A percentile compares a stretch with the other conserved stretches of the same genome.
Evolutionary conservation across 2,797 vertebrate species (phyloP).

Genomic region (Xenops minutus): DNA sequence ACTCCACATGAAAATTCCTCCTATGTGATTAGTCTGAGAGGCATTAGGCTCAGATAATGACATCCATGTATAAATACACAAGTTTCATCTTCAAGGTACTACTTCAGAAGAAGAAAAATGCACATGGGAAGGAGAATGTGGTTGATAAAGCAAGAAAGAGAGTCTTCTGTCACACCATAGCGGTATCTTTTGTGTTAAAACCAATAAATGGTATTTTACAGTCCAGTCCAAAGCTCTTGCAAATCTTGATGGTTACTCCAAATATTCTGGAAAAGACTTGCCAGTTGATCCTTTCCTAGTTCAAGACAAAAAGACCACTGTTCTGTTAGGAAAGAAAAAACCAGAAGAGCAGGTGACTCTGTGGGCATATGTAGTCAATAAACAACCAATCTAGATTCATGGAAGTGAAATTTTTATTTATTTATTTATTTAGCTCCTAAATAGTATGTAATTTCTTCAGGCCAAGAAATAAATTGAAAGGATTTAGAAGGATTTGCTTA

Average conservation of each 20-base stretch:
- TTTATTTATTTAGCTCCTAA: slow-evolving; percentile 71
- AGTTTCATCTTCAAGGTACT: not conserved
- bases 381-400: slow-evolving; percentile 61
- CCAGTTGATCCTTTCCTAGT: not conserved
- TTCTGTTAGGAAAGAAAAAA: not conserved
- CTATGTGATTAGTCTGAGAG: not conserved
- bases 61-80: not conserved
- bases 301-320: not conserved
- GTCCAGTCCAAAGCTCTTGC: not conserved
- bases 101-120: not conserved
- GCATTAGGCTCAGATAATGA: not conserved
- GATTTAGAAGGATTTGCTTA: slow-evolving; percentile 88
- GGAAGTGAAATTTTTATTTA: slow-evolving; percentile 44
- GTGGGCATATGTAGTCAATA: slow-evolving; percentile 59
- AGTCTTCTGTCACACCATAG: not conserved
- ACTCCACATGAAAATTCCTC: not conserved
- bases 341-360: not conserved
- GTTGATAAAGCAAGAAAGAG: not conserved
- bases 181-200: not conserved
- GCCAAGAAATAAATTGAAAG: slow-evolving; percentile 84
- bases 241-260: not conserved
- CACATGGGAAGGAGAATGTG: not conserved
- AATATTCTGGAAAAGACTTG: not conserved
- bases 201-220: not conserved
- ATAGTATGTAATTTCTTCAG: slow-evolving; percentile 81